phyloP scores from a whole-genome alignment of 1,140 invertebrate species.

The Solenopsis invicta region DNA sequence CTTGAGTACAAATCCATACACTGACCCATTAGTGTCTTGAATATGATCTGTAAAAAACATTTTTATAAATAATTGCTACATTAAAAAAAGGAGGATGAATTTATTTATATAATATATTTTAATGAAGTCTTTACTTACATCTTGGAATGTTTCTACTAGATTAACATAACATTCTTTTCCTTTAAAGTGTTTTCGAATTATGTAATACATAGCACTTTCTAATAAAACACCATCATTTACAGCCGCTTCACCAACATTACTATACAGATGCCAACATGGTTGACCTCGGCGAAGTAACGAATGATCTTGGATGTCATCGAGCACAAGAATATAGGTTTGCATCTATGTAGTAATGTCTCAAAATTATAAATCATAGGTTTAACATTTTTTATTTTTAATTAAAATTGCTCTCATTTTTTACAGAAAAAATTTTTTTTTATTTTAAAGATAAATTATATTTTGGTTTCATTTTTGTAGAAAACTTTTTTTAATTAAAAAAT shows the following conservation, averaged over 20 bases:
- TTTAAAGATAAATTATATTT: not conserved
- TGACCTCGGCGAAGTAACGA: constrained; percentile 93
- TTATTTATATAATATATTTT: too few relatives aligned
- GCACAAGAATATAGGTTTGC: constrained; percentile 93
- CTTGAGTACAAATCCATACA: constrained; percentile 89
- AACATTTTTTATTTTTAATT: not conserved
- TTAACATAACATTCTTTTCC: not conserved
- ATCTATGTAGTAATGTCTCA: constrained; percentile 85
- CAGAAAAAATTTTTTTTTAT: too few relatives aligned
- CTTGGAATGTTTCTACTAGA: not conserved
- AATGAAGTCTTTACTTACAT: constrained; percentile 76
- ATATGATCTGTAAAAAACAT: constrained; percentile 88
- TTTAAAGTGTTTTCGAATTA: not conserved
- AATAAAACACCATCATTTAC: not conserved
- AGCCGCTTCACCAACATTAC: not conserved
- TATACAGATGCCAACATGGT: not conserved
- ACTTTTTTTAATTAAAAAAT: not conserved
- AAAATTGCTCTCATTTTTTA: too few relatives aligned
- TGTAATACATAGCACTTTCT: not conserved
- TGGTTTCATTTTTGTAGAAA: too few relatives aligned
- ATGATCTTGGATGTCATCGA: constrained; percentile 97
- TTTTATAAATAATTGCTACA: constrained; percentile 25
- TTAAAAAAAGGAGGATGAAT: not conserved
- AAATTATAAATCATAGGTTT: not conserved
- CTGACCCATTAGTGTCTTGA: constrained; percentile 94